Percentiles rank a stretch among this genome's conserved stretches.
Evolutionary conservation across 2,797 vertebrate genomes (phyloP).

Genomic region (Takifugu rubripes): DNA sequence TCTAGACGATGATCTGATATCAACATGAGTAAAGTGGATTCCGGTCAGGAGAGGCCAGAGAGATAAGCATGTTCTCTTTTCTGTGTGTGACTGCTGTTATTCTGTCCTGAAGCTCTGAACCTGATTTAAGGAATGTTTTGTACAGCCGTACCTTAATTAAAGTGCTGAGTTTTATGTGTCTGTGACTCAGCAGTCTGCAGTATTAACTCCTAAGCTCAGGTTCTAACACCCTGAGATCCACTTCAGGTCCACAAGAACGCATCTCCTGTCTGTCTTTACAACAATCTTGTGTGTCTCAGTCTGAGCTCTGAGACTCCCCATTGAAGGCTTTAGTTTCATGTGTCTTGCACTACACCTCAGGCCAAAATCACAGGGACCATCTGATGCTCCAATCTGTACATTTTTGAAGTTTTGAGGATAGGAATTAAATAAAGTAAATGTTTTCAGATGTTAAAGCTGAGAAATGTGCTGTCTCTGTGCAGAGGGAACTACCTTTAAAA

Average conservation of each 20-base stretch:
- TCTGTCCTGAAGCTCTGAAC: conserved; percentile 16
- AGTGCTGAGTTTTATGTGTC: conserved; percentile 27
- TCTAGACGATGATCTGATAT: too few species aligned
- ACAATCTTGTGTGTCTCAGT: conserved; percentile 25
- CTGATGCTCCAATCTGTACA: conserved; percentile 9
- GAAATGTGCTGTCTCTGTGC: too few species aligned
- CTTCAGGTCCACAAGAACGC: conserved; percentile 59
- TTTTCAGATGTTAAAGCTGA: too few species aligned
- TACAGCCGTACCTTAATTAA: conserved; percentile 64
- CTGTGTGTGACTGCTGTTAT: conserved; percentile 22
- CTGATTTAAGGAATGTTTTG: conserved; percentile 60
- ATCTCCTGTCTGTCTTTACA: conserved; percentile 32
- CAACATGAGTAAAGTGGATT: neutral
- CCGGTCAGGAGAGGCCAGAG: neutral
- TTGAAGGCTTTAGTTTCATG: conserved; percentile 28
- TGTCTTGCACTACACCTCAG: conserved; percentile 19
- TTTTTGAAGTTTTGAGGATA: too few species aligned
- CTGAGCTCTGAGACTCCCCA: conserved; percentile 22
- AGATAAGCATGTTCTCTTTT: conserved; percentile 16
- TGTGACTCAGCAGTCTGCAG: conserved; percentile 71
- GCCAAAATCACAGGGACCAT: conserved; percentile 32
- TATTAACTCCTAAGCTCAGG: conserved; percentile 66
- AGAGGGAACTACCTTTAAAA: too few species aligned
- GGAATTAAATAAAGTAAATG: too few species aligned
- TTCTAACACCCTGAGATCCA: conserved; percentile 52